Conservation (phyloP, 1,140 invertebrate genomes). For the Neodiprion virginianus region DNA sequence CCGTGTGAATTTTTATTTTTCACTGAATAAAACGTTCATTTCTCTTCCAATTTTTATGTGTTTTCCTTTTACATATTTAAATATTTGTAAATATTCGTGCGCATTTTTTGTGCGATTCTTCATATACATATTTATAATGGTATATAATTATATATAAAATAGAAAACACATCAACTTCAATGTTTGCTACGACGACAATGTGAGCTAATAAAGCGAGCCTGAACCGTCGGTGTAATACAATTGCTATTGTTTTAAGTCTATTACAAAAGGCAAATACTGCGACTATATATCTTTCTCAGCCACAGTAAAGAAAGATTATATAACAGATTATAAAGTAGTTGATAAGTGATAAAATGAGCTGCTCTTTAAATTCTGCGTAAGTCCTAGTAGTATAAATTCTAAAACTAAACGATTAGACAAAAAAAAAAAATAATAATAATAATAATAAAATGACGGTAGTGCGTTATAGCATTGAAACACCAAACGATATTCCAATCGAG, state of each 20-base stretch:
- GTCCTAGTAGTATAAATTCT: background rate
- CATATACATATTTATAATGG: background rate
- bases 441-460: too few relatives aligned
- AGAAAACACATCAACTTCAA: too few relatives aligned
- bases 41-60: background rate
- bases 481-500: too few relatives aligned
- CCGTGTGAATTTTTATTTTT: background rate
- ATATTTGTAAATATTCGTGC: background rate
- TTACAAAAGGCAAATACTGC: background rate
- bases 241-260: background rate
- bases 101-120: background rate
- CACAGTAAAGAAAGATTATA: background rate
- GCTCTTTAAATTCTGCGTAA: background rate
- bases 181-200: too few relatives aligned
- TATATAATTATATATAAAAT: too few relatives aligned
- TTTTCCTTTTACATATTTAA: background rate
- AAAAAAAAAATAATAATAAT: background rate
- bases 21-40: background rate
- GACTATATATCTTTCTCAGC: background rate
- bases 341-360: slow-evolving; percentile 3
- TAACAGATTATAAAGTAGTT: slow-evolving; percentile 1
- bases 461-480: too few relatives aligned
- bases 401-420: background rate
- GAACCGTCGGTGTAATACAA: too few relatives aligned
- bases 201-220: too few relatives aligned